These are phyloP conservation scores for Gopherus flavomarginatus DNA, from an alignment of 2,113 vertebrate genomes.

Conservation along the genomic window DNA sequence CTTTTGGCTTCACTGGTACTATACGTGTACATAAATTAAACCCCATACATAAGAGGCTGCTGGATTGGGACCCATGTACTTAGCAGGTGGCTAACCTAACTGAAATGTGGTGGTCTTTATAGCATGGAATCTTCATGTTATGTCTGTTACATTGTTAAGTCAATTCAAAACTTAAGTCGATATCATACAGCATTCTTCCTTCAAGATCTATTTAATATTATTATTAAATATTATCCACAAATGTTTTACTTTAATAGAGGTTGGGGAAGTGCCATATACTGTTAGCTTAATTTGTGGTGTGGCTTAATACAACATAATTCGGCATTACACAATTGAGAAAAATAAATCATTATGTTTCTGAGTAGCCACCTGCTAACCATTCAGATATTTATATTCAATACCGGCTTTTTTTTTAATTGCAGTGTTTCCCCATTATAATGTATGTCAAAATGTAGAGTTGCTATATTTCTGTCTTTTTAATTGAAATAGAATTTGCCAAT, in stretches of 20 bases:
- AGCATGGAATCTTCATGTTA: not conserved
- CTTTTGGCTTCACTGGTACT: not conserved
- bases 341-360: not conserved
- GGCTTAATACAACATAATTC: not conserved
- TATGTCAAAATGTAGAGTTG: not conserved
- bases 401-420: not conserved
- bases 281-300: constrained; percentile 5
- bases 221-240: not conserved
- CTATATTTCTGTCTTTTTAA: not conserved
- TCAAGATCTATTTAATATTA: not conserved
- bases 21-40: not conserved
- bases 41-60: rapidly evolving
- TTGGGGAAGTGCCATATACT: not conserved
- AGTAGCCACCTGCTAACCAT: not conserved
- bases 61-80: not conserved
- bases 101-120: not conserved
- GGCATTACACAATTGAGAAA: not conserved
- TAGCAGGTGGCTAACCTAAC: not conserved
- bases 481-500: not conserved
- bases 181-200: not conserved
- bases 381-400: not conserved
- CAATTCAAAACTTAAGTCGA: not conserved
- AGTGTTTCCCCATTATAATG: not conserved
- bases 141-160: not conserved
- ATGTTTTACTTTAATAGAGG: not conserved